Evolutionary conservation across 2,113 vertebrate species (phyloP), one percentile per base, ranked within the genome.

Genomic region (Hippocampus comes): DNA sequence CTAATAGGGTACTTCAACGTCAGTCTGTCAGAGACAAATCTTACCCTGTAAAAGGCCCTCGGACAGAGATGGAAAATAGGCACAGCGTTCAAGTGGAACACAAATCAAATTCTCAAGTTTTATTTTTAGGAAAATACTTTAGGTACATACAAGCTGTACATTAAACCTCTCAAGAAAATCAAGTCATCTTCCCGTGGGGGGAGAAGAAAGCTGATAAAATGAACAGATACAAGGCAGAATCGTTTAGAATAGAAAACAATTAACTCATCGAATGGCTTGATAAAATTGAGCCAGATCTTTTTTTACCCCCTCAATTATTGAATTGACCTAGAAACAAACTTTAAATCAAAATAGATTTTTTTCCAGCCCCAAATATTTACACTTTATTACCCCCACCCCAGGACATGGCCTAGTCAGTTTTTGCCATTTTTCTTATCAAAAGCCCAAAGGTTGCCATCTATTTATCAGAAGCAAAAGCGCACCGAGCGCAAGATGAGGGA

Each of bases 111-210:
- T 86, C 84, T 77, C 0, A 60, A 11, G 23, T 72, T 91, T 88
- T 89, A 89, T 91, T 91, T 87, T 87, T 91, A 89, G 85, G 86
- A 92, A 92, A 92, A 92, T 92, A 92, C 89, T 92, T 89, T 76
- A 46, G 84, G 89, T 92, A 90, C 90, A 91, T 91, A 88, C 88
- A 91, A 87, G 86, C 87, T 91, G 90, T 91, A 92, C 90, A 92
- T 72, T 76, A 86, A 86, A 70, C 30, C 59, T 88, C 70, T 82
- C 63, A 75, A 83, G 64, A 82, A 86, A 72, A 68, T 82, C 78
- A 81, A 88, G 72, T 71, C 68, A 65, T 75, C 41, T 82, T 38
- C 64, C 69, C 67, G 74, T 73, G 68, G 73, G 34, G 34, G 34
- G 34, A 78, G 83, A 77, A 72, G 17, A 82, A 90, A 75, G 69